These are phyloP conservation scores for Platycercus adscitus DNA, from an alignment of 2,113 vertebrate species.

Conservation along the genomic window DNA sequence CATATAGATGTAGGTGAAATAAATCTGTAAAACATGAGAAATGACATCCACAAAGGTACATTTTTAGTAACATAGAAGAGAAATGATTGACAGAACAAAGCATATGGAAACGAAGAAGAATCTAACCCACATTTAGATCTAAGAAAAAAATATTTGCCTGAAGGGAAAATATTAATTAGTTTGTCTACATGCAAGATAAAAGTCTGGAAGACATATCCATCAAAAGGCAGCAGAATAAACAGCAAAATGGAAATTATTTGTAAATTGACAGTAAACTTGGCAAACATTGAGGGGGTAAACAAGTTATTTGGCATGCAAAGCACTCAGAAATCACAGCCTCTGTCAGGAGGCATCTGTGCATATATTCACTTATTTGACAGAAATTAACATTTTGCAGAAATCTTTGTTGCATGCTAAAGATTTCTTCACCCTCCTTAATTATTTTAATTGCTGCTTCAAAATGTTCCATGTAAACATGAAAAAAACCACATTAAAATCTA, in stretches of 20 bases:
- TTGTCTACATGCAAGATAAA: slow-evolving; percentile 93
- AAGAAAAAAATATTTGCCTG: slow-evolving; percentile 98
- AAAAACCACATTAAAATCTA: slow-evolving; percentile 67
- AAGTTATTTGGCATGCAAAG: slow-evolving; percentile 84
- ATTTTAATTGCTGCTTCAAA: slow-evolving; percentile 87
- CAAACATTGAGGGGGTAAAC: slow-evolving; percentile 86
- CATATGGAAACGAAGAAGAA: slow-evolving; percentile 89
- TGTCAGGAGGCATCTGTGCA: slow-evolving; percentile 89
- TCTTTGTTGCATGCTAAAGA: slow-evolving; percentile 87
- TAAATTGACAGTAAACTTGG: slow-evolving; percentile 93
- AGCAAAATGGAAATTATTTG: slow-evolving; percentile 94
- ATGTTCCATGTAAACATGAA: slow-evolving; percentile 77
- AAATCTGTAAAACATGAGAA: slow-evolving; percentile 76
- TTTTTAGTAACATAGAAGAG: slow-evolving; percentile 83
- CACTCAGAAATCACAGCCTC: slow-evolving; percentile 82
- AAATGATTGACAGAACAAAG: slow-evolving; percentile 93
- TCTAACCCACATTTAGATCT: slow-evolving; percentile 94
- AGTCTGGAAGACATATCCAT: slow-evolving; percentile 91
- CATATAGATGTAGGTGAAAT: slow-evolving; percentile 61
- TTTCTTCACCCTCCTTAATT: slow-evolving; percentile 86
- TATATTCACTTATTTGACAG: slow-evolving; percentile 87
- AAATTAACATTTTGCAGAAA: slow-evolving; percentile 90
- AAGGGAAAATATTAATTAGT: slow-evolving; percentile 98
- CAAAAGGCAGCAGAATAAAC: slow-evolving; percentile 89
- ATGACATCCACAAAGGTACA: slow-evolving; percentile 72